A percentile compares a stretch with the other conserved stretches of the same genome.
Evolutionary conservation across 2,113 vertebrate species (phyloP).

Genomic region (Bubo scandiacus): DNA sequence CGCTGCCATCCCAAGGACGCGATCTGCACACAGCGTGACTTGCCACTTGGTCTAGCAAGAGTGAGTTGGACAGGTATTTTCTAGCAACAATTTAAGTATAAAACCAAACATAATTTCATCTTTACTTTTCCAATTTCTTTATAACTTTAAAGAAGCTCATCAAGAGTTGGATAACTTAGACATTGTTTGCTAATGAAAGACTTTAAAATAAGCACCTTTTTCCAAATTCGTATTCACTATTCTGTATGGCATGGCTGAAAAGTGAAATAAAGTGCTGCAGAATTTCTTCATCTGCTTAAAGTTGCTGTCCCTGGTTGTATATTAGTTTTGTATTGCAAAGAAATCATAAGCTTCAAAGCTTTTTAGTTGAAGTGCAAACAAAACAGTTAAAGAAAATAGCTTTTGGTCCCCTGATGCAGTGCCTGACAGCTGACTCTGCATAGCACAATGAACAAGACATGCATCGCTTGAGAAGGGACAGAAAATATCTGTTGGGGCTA

Average conservation of each 20-base stretch:
- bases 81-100: neutral
- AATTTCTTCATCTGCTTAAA: neutral
- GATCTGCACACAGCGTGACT: neutral
- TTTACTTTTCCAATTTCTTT: neutral
- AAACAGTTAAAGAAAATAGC: slow-evolving; percentile 56
- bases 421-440: slow-evolving; percentile 59
- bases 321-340: slow-evolving; percentile 46
- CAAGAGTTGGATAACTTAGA: neutral
- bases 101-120: neutral
- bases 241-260: neutral
- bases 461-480: slow-evolving; percentile 60
- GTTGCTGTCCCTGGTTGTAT: neutral
- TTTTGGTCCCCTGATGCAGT: slow-evolving; percentile 53
- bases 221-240: neutral
- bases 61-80: neutral
- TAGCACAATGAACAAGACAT: slow-evolving; percentile 65
- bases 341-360: slow-evolving; percentile 55
- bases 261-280: neutral
- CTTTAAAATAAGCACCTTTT: neutral
- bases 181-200: neutral
- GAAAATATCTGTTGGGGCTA: slow-evolving; percentile 61
- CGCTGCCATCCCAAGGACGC: neutral
- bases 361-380: slow-evolving; percentile 63
- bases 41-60: neutral
- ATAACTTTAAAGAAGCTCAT: slow-evolving; percentile 48